Evolutionary conservation across 35 echinoderm and acorn worm species (phyloP), one percentile per base, ranked within the genome.

Genomic region (Eucidaris tribuloides): DNA sequence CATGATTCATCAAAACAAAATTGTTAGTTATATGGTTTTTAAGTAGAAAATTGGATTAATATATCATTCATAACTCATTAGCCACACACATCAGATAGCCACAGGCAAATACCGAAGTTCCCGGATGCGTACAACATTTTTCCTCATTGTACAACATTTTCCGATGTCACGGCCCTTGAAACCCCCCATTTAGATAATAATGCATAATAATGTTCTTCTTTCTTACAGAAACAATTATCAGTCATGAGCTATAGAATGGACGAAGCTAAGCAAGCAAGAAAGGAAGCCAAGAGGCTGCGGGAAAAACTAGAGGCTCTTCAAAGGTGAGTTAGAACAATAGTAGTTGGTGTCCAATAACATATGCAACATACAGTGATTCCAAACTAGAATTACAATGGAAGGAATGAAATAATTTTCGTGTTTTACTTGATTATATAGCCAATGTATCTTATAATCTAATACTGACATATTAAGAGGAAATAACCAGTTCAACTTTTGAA

Each of bases 251-350:
- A 43, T 54, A 56, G 72, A 52, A 83, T 84, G 61, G 88, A 90
- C 20, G 81, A 90, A 40, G 88, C 88, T 17, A 78, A 90, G 55
- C 39, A 76, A 62, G 88, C 88, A 3, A 90, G 79, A 58, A 84
- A 81, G 43, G 88, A 90, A 70, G 68, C 81, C 1, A 90, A 83
- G 59, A 83, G 72, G 35, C 79, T 90, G 7, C 54, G 81, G 58
- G 81, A 84, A 45, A 84, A 90, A 66, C 81, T 90, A 4, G 46
- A 84, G 50, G 17, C 42, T 30, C 65, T 90, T 37, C 81, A 90
- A 83, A 84, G 88, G 88, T 90, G 71, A 22, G 62, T 20, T 62
- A 9, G 9, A 54, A 13, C n/a, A 13, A 13, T 9, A 54, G 49
- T 54, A 54, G 9, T 13, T n/a, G n/a, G 9, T 13, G 9, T 54